A percentile compares a stretch with the other conserved stretches of the same genome.
These are phyloP conservation scores for Chirona hameri DNA, from an alignment of 2,888 invertebrate species.

Conservation along the genomic window DNA sequence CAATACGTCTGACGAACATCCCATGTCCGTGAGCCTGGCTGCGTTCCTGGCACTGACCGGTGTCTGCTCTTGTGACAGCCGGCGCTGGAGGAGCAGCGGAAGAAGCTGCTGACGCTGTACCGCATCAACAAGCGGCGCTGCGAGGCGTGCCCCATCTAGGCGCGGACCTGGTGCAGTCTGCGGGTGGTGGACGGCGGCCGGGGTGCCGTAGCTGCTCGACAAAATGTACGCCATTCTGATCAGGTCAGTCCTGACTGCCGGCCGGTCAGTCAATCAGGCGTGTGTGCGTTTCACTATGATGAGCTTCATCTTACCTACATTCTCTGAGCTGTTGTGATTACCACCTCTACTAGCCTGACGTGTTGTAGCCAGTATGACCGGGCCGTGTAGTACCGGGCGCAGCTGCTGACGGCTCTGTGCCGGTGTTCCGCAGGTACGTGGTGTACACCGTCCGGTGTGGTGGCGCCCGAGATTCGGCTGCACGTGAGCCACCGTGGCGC, in stretches of 20 bases:
- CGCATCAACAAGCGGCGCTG: constrained; percentile 69
- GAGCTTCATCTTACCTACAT: not conserved
- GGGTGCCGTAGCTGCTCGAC: constrained; percentile 39
- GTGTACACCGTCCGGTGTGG: constrained; percentile 71
- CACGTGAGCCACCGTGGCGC: constrained; percentile 65
- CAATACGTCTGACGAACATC: too few species aligned
- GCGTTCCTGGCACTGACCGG: not conserved
- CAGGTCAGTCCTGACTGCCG: not conserved
- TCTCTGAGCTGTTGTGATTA: not conserved
- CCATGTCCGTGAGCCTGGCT: too few species aligned
- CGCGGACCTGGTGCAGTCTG: constrained; percentile 68
- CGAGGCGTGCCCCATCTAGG: constrained; percentile 81
- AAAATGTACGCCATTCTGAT: not conserved
- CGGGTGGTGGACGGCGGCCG: constrained; percentile 5
- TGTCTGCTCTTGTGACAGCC: not conserved
- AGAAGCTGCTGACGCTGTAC: constrained; percentile 60
- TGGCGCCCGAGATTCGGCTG: constrained; percentile 61
- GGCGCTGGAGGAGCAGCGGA: constrained; percentile 35
- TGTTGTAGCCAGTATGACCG: too few species aligned
- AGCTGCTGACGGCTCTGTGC: not conserved
- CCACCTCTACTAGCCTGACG: not conserved
- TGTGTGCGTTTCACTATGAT: not conserved
- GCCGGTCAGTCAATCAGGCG: too few species aligned
- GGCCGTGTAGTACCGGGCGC: not conserved
- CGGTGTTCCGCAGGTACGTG: constrained; percentile 62